A percentile compares a stretch with the other conserved stretches of the same genome.
phyloP scores from a whole-genome alignment of 2,113 vertebrate species.

The Lepus europaeus region DNA sequence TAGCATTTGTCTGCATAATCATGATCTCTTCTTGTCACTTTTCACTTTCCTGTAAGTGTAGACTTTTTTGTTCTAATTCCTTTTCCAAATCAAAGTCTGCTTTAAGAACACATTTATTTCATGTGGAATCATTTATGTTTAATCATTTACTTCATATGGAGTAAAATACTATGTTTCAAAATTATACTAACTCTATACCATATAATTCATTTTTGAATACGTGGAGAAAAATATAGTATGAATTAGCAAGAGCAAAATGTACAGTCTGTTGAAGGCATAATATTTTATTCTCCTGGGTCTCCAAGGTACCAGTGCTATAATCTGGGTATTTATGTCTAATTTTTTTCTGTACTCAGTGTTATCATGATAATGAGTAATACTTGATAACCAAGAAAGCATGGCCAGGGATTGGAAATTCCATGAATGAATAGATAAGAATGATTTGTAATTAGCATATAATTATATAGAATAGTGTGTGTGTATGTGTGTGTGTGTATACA shows the following conservation, averaged over 20 bases:
- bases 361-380: neutral
- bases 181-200: neutral
- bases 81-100: conserved; percentile 50
- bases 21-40: neutral
- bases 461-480: neutral
- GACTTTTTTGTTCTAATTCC: conserved; percentile 6
- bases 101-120: conserved; percentile 9
- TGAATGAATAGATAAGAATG: conserved; percentile 48
- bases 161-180: conserved; percentile 18
- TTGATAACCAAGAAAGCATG: neutral
- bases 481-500: neutral
- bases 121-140: conserved; percentile 33
- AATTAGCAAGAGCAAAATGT: neutral
- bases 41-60: neutral
- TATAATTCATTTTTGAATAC: conserved; percentile 35
- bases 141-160: neutral
- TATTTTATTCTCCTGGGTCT: neutral
- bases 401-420: conserved; percentile 1
- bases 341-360: neutral
- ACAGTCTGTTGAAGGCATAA: neutral
- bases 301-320: neutral
- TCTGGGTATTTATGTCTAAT: neutral
- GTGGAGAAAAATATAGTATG: neutral
- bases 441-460: conserved; percentile 12
- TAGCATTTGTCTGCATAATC: neutral